Base-by-base conservation (phyloP, 2,797 vertebrate genomes). In the Sarcoramphus papa region DNA sequence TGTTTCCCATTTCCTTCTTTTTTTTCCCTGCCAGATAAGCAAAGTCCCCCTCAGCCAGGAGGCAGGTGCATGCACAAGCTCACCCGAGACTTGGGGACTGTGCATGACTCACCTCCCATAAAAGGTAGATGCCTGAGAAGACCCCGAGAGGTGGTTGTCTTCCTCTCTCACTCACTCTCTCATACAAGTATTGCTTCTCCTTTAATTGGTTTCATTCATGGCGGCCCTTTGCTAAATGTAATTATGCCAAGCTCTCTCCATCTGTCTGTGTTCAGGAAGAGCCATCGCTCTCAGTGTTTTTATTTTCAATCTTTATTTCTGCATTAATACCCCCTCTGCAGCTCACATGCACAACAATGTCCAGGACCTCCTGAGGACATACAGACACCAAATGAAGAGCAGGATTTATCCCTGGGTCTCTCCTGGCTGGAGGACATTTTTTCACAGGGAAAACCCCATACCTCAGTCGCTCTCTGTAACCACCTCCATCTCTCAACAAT, bases 181-280 rank as follows among this genome's bases (percentile, higher is more conserved):
- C 51, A 18, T 35, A 86, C 0, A 0, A 94, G 85, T 85, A 57
- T 91, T 92, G 89, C 92, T 94, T 86, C 89, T 92, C 72, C 90
- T 94, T 97, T 97, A 96, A 97, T 95, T 92, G 96, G 91, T 97
- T 96, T 95, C 95, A 96, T 96, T 96, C 93, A 96, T 95, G 96
- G 92, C 79, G 0, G 82, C 79, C 91, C 96, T 96, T 94, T 2
- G 33, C 90, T 98, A 98, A 98, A 98, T 98, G 98, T 98, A 98
- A 98, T 99, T 98, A 98, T 98, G 98, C 98, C 98, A 97, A 97
- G 97, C 93, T 97, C 95, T 97, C 97, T 98, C 97, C 95, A 97
- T 98, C 98, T 98, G 97, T 96, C 98, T 97, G 97, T 86, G 30
- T 98, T 99, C 98, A 98, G 98, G 98, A 98, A 98, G 93, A 95